Evolutionary conservation across 2,113 vertebrate genomes (phyloP).

Genomic region (Mustelus asterias): DNA sequence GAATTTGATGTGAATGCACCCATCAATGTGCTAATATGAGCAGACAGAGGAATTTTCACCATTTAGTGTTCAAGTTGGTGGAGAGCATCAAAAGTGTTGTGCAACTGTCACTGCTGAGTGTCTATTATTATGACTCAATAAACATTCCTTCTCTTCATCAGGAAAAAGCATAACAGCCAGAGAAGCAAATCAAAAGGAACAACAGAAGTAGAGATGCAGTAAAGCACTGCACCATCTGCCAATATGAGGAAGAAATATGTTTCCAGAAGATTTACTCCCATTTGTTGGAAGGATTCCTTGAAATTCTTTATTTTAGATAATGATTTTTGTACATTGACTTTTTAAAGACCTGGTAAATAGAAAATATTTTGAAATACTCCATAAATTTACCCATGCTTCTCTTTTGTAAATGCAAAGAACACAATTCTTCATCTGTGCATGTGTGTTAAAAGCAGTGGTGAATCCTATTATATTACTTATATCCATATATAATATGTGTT

Average conservation of each 20-base stretch:
- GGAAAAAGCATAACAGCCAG: background rate
- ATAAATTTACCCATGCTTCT: background rate
- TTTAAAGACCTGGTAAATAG: background rate
- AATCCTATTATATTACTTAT: background rate
- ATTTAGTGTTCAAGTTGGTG: background rate
- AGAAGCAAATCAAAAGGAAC: background rate
- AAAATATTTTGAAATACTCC: background rate
- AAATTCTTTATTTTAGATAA: slow-evolving; percentile 22
- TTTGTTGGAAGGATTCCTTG: background rate
- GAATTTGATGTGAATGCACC: background rate
- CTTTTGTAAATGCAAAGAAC: background rate
- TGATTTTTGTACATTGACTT: slow-evolving; percentile 29
- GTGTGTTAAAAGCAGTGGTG: background rate
- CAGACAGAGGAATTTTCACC: background rate
- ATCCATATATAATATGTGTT: background rate
- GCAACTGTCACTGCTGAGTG: background rate
- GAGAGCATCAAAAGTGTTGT: background rate
- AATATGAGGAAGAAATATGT: background rate
- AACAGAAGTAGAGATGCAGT: slow-evolving; percentile 27
- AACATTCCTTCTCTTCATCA: background rate
- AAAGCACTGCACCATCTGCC: background rate
- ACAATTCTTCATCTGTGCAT: background rate
- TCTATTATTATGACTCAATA: background rate
- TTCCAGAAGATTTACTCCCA: background rate
- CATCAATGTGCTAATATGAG: background rate